Evolutionary conservation across 1,140 invertebrate genomes (phyloP), one percentile per base, ranked within the genome.

Genomic region (Pseudobourletiella spinata): DNA sequence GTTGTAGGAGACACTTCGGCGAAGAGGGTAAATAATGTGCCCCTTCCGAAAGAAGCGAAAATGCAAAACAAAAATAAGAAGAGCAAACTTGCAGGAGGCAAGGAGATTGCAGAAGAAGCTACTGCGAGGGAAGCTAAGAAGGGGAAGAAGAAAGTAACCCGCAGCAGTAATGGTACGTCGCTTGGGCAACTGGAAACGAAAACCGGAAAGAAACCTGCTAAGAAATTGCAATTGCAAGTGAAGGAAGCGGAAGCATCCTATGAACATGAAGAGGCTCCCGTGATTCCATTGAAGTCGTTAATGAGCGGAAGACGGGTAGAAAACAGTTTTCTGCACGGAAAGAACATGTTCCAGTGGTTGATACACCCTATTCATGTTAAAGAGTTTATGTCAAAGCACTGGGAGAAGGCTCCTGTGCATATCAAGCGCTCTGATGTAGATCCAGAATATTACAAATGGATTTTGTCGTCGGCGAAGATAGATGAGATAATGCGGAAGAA

Each of bases 391-490:
- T 76, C 76, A 3, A 71, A 77, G 3, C 77, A 79, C 69, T 95
- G 91, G 91, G 91, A 96, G 75, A 84, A 84, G 57, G 82, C 82
- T 63, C 87, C 89, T 2, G 72, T 93, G 14, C 78, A 86, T 62
- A 82, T 96, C 32, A 79, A 82, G 61, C 79, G 89, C 28, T 32
- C 28, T 22, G 72, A 76, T 48, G 78, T 82, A 46, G 79, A 81
- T 54, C 51, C 74, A 1, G 73, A 79, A 16, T 92, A 91, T 72
- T 94, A 86, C 73, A 78, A 79, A 50, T 76, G 83, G 32, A 75
- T 95, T 46, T 84, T 94, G 63, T 86, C 86, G 4, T 87, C 87
- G 26, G 72, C 79, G 26, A 77, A 83, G 67, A 81, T 96, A 22
- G 89, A 96, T 75, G 74, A 80, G 54, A 85, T 95, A 72, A 74